Evolutionary conservation across 2,113 vertebrate species (phyloP).

Genomic region (Condylura cristata): DNA sequence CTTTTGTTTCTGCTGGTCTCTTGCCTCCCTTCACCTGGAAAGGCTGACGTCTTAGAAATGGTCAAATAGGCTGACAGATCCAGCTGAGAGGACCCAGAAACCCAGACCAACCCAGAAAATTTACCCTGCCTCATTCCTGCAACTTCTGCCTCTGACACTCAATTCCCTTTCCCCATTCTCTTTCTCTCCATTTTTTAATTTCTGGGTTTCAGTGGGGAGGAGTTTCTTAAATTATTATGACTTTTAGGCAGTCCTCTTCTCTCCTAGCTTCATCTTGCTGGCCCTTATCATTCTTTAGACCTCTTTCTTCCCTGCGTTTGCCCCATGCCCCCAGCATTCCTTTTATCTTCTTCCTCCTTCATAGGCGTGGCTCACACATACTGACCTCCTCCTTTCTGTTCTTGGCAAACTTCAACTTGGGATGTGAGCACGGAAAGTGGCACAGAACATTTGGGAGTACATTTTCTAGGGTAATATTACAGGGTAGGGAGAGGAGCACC

Average conservation of each 20-base stretch:
- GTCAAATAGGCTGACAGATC: neutral
- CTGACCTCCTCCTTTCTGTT: neutral
- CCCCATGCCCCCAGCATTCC: neutral
- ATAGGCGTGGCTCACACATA: neutral
- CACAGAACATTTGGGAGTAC: neutral
- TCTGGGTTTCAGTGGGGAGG: neutral
- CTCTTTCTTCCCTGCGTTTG: neutral
- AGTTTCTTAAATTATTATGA: neutral
- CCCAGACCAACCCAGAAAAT: slow-evolving; percentile 40
- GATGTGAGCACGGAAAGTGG: neutral
- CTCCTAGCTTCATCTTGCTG: slow-evolving; percentile 7
- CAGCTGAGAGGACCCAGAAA: neutral
- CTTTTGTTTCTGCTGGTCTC: slow-evolving; percentile 16
- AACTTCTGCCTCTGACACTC: slow-evolving; percentile 40
- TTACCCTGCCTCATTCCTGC: slow-evolving; percentile 32
- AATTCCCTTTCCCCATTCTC: neutral
- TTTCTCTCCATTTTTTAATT: slow-evolving; percentile 23
- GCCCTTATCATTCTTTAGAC: neutral
- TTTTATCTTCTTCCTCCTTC: neutral
- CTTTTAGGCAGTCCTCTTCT: slow-evolving; percentile 36
- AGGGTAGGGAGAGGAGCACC: too few species aligned
- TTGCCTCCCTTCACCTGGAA: neutral
- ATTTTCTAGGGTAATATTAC: neutral
- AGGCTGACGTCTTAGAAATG: neutral
- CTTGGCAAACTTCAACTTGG: slow-evolving; percentile 13